phyloP scores from a whole-genome alignment of 2,888 invertebrate genomes.

The Parnassius mnemosyne region DNA sequence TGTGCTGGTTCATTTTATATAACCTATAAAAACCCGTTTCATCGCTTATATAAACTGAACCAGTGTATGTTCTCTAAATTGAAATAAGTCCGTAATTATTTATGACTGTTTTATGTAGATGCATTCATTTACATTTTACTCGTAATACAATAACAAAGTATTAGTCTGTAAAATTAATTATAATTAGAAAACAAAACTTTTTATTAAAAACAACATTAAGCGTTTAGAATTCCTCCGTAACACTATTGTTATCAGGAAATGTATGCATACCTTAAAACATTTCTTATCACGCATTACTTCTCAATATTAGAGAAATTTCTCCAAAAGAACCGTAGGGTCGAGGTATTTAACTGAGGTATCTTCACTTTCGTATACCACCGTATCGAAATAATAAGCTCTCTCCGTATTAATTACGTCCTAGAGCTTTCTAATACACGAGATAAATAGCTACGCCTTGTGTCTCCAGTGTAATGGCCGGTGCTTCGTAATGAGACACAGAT shows the following conservation, averaged over 20 bases:
- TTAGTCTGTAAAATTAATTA: no score
- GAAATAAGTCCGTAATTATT: no score
- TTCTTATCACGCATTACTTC: conserved; percentile 52
- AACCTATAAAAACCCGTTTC: no score
- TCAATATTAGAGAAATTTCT: conserved; percentile 57
- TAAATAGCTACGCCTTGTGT: conserved; percentile 53
- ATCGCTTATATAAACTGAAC: no score
- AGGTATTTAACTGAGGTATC: conserved; percentile 53
- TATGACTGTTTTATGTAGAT: no score
- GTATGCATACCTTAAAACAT: conserved; percentile 31
- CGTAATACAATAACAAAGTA: no score
- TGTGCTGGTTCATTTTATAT: no score
- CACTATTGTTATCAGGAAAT: conserved; percentile 33
- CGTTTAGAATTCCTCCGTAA: conserved; percentile 25
- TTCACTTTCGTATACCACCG: conserved; percentile 45
- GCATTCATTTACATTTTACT: no score
- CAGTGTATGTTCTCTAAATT: no score
- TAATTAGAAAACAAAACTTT: conserved; percentile 16
- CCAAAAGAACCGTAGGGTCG: conserved; percentile 56
- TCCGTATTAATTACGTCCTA: conserved; percentile 74
- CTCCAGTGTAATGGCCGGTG: conserved; percentile 50
- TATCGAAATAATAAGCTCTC: conserved; percentile 72
- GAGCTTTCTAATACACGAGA: conserved; percentile 62
- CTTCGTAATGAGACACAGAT: conserved; percentile 50
- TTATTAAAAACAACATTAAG: conserved; percentile 22